Evolutionary conservation across 2,113 vertebrate species (phyloP).

Genomic region (Tamias sibiricus): DNA sequence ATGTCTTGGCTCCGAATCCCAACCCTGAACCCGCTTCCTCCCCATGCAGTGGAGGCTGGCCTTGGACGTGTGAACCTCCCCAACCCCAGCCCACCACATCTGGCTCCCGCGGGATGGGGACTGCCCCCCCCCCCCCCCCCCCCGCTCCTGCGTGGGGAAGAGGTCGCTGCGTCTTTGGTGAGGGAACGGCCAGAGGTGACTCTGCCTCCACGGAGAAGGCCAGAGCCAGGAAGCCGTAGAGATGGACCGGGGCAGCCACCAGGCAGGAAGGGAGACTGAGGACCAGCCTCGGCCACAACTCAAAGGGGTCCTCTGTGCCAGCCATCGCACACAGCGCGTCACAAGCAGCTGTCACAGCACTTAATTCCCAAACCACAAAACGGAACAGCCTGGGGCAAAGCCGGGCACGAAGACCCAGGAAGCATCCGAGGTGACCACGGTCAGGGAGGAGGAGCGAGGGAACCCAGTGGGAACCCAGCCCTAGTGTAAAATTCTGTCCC

Average conservation of each 20-base stretch:
- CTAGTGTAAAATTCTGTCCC: neutral
- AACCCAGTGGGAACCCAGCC: neutral
- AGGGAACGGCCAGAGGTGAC: neutral
- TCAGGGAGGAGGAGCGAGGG: neutral
- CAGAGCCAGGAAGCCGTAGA: neutral
- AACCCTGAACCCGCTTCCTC: slow-evolving; percentile 6
- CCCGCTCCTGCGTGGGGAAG: neutral
- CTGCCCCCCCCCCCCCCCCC: neutral
- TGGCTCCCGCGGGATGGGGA: neutral
- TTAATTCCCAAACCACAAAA: neutral
- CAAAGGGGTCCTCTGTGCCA: neutral
- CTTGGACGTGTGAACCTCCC: neutral
- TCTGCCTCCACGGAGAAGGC: neutral
- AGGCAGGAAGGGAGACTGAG: neutral
- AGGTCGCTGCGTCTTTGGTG: neutral
- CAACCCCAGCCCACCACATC: accelerated
- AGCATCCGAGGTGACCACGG: neutral
- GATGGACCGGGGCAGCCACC: neutral
- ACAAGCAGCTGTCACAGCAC: neutral
- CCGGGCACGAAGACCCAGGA: neutral
- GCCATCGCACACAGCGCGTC: accelerated
- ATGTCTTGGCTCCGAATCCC: neutral
- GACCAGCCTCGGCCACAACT: neutral
- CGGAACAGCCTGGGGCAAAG: neutral
- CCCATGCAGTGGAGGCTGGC: neutral